Evolutionary conservation across 1,140 invertebrate genomes (phyloP), one percentile per base, ranked within the genome.

Genomic region (Rhagoletis zephyria): DNA sequence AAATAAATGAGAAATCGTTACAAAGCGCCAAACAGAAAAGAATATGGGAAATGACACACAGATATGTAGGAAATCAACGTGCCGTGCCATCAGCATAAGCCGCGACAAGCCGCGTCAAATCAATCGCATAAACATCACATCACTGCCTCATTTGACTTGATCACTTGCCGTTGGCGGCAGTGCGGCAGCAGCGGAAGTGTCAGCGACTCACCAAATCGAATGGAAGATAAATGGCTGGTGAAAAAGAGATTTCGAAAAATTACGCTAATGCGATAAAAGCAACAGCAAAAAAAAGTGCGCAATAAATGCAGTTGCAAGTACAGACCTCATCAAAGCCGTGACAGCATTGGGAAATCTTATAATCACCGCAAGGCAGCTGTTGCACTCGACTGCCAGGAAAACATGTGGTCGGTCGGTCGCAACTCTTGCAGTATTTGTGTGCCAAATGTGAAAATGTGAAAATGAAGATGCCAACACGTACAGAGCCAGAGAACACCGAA

Each of bases 101-200:
- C 14, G 19, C n/a, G 74, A 56, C 74, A 81, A 30, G 48, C 74
- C 14, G 56, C 51, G 74, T 59, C 48, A 81, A 81, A 81, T 81
- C 74, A 81, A 56, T 30, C 74, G 45, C 48, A n/a, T 30, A 30
- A 81, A 12, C 74, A 56, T 81, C 74, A 81, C 74, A 81, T 56
- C 74, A 81, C 48, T 81, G 74, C 48, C 74, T 19, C 48, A 81
- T 81, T 81, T 81, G 74, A 81, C 48, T 77, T 77, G 70, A 81
- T 81, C 74, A 81, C 51, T 10, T 14, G 67, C 42, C 67, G 67
- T 74, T 56, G 74, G 1, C 48, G 45, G 12, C 10, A 48, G 45
- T 14, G n/a, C 48, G 42, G 48, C 74, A 1, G 7, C 45, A 81
- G n/a, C 48, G 45, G 48, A 81, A 56, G 74, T 81, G 45, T 12